Evolutionary conservation across 1,140 invertebrate species (phyloP), one percentile per base, ranked within the genome.

Genomic region (Psilanteris sp.): DNA sequence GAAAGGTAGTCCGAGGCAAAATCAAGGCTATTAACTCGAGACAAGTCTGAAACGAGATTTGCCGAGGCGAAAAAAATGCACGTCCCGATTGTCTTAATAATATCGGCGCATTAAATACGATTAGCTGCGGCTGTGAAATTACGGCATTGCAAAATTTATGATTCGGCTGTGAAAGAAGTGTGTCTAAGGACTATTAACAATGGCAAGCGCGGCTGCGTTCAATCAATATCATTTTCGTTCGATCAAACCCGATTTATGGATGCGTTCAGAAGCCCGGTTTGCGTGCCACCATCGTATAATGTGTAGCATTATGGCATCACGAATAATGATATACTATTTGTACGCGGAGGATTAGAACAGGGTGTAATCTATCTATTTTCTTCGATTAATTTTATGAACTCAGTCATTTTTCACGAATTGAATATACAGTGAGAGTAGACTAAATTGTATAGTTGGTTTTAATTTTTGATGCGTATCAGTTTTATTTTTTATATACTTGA

Each of bases 301-400:
- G 27, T 59, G 57, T 57, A 41, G 50, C 22, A 68, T 68, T 59
- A 48, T 24, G n/a, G 14, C 16, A 1, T 9, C 26, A 18, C 4
- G 6, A 43, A 2, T 67, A 46, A 67, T 67, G 15, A 55, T 36
- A 55, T 14, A 31, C 39, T 46, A 55, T 67, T 67, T 46, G 50
- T 39, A 11, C n/a, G 27, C 27, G 26, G 9, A 15, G 20, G 29
- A 18, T 11, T 10, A 11, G 1, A 44, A 26, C 7, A 20, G 18
- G 18, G 37, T 4, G 27, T 31, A 37, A 22, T 41, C 34, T 14
- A 9, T 61, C 16, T 22, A 26, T 44, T 26, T 15, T n/a, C 31
- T 41, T 43, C 2, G 14, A 43, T 52, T 16, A 16, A 11, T 50
- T 37, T 64, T 64, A 39, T 26, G n/a, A 10, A 20, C 15, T 20